Percentiles rank a stretch among this genome's conserved stretches.
Conservation (phyloP, 2,888 invertebrate species). For the Tetranychus truncatus region DNA sequence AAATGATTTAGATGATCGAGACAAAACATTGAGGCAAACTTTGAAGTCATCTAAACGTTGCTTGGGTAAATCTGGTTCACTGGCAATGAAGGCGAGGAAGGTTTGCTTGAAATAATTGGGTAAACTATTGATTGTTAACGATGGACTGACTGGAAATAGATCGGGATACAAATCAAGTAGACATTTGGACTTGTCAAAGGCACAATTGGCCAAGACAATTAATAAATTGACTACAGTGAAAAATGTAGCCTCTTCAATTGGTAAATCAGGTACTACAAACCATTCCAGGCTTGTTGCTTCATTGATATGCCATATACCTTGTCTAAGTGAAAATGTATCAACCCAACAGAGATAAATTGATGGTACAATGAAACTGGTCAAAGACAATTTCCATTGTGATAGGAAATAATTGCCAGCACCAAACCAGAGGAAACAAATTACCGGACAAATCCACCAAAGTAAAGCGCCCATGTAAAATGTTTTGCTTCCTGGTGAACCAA, state of each 20-base stretch:
- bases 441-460: constrained; percentile 5
- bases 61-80: constrained; percentile 5
- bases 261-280: background rate
- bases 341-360: constrained; percentile 8
- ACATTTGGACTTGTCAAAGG: constrained; percentile 4
- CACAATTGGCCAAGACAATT: constrained; percentile 2
- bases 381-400: background rate
- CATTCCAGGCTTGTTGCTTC: background rate
- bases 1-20: constrained; percentile 9
- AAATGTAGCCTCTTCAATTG: background rate
- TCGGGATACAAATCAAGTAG: background rate
- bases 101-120: background rate
- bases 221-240: background rate
- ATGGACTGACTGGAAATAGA: background rate
- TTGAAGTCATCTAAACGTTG: background rate
- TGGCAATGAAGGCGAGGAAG: background rate
- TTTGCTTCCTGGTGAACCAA: constrained; percentile 2
- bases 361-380: background rate
- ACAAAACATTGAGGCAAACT: background rate
- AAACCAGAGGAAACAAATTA: constrained; percentile 5
- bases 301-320: constrained; percentile 6
- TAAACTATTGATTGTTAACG: background rate
- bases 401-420: constrained; percentile 11
- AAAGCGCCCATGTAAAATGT: constrained; percentile 2
- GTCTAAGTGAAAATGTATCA: background rate